These are phyloP conservation scores for Halcyon badia DNA, from an alignment of 2,797 vertebrate species.

Conservation along the genomic window DNA sequence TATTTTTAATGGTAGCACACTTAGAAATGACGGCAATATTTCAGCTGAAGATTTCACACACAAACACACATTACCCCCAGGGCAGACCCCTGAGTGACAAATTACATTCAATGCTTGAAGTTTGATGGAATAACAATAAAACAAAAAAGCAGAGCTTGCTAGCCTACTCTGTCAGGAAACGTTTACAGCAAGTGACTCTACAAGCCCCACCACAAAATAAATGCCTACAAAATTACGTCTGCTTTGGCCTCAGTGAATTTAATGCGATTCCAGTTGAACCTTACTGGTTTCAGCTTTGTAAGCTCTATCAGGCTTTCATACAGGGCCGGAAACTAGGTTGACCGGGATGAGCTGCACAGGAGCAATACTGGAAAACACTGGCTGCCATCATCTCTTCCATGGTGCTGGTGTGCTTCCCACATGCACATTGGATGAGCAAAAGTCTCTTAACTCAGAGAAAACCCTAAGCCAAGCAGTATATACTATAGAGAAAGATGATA, in stretches of 20 bases:
- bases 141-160: not conserved
- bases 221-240: conserved; percentile 32
- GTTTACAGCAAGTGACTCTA: conserved; percentile 30
- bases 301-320: not conserved
- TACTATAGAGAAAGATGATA: rapidly evolving
- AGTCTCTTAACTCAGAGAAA: not conserved
- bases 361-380: not conserved
- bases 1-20: not conserved
- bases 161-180: conserved; percentile 5
- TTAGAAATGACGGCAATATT: not conserved
- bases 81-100: conserved; percentile 17
- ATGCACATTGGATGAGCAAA: rapidly evolving
- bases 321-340: not conserved
- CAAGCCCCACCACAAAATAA: conserved; percentile 34
- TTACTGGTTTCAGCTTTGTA: not conserved
- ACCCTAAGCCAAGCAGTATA: not conserved
- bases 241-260: conserved; percentile 7
- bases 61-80: not conserved
- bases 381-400: rapidly evolving
- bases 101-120: not conserved
- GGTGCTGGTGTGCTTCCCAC: not conserved
- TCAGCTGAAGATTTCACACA: not conserved
- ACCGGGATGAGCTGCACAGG: not conserved
- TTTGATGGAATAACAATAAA: conserved; percentile 21
- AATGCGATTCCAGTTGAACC: not conserved